Base-by-base conservation (phyloP, 2,888 invertebrate genomes). In the Parasteatoda lunata region DNA sequence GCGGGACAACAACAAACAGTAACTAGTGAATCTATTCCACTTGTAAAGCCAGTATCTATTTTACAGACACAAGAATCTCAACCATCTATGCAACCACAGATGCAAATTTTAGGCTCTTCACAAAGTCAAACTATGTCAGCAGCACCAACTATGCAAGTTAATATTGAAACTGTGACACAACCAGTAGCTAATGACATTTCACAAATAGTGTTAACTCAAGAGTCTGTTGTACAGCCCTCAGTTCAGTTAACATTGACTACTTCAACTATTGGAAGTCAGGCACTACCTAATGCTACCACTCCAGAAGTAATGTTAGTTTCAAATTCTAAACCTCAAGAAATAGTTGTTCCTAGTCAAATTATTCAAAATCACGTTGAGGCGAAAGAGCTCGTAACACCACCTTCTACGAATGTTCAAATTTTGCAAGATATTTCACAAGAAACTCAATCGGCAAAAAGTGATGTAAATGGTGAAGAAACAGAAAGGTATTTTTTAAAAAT, bases 401-500 rank as follows among this genome's bases (percentile, higher is more conserved):
- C 84, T 70, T 78, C 82, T 13, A 69, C 68, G 5, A 85, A 70
- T 71, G 52, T 72, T 47, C 86, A 81, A 72, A 59, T 73, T 66
- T 71, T 76, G 3, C 73, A 82, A 79, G 88, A 88, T 77, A 69
- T 86, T 49, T 64, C 73, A 9, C 65, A 81, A 13, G 88, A 88
- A 47, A 47, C 65, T 80, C 76, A 69, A 66, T 47, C 79, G 51
- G 51, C 68, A 47, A 88, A 86, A 83, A 69, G 54, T 68, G 80
- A 82, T 70, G 49, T 79, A 13, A 84, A 88, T 79, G 88, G 88
- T 72, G 88, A 88, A 79, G 88, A 88, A 47, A 68, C 88, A 5
- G 88, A 88, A 83, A 88, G 88, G 88, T 88, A 70, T 77, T 78
- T 73, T 4, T n/a, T 13, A 15, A 69, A n/a, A 78, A 66, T 47